Percentiles rank a stretch among this genome's conserved stretches.
phyloP scores from a whole-genome alignment of 2,797 vertebrate species.

The Pterois miles region DNA sequence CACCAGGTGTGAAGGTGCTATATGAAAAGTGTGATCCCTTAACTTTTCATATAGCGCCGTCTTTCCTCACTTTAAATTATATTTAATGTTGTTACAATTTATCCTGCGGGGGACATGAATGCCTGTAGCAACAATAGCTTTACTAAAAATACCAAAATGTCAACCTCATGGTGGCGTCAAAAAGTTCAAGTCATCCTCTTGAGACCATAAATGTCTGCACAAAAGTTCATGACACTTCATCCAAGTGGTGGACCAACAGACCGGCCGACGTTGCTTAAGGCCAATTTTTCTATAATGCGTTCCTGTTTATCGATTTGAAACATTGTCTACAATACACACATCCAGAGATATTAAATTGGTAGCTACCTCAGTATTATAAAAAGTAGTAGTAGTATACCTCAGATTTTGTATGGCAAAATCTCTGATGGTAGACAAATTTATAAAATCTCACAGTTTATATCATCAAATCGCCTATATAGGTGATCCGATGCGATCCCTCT shows the following conservation, averaged over 20 bases:
- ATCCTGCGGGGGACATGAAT: neutral
- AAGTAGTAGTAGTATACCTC: too few relatives aligned
- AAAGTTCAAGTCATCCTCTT: neutral
- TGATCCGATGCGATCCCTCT: neutral
- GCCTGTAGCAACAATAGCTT: neutral
- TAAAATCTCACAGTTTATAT: neutral
- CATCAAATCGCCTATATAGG: neutral
- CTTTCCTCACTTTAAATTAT: too few relatives aligned
- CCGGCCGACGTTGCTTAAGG: neutral
- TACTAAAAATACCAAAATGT: neutral
- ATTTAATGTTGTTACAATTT: too few relatives aligned
- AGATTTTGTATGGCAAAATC: neutral
- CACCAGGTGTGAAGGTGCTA: too few relatives aligned
- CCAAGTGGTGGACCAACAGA: neutral
- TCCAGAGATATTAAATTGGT: neutral
- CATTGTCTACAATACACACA: neutral
- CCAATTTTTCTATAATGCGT: neutral
- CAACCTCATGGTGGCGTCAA: neutral
- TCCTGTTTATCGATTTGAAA: neutral
- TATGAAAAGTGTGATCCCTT: too few relatives aligned
- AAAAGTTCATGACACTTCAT: neutral
- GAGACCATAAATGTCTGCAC: neutral
- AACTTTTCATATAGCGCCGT: too few relatives aligned
- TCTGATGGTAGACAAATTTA: neutral
- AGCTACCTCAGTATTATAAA: neutral